Evolutionary conservation across 2,113 vertebrate species (phyloP), one percentile per base, ranked within the genome.

Genomic region (Benitochromis conjunctus): DNA sequence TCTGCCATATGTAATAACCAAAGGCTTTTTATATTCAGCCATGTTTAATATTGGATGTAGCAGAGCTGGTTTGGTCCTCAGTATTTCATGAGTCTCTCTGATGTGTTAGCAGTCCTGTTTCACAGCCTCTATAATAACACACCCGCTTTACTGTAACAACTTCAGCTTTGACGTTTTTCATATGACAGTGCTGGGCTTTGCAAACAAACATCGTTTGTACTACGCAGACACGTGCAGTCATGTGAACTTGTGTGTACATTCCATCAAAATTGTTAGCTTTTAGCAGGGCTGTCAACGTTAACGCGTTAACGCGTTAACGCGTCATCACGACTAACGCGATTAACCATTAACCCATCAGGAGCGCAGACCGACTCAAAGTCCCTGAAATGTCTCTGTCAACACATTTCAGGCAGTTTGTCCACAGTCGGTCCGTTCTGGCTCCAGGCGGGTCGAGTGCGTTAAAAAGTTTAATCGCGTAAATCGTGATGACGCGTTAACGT

Each of bases 31-130:
- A 0, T 57, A 4, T 21, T 13, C 16, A 13, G 36, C 21, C 41
- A 41, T 1, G 7, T 34, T 38, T 38, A 0, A 0, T 64, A 11
- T 26, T 1, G 54, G 3, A 2, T 4, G 34, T 66, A 11, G 62
- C 62, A 66, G 62, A 66, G 36, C 9, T 29, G 56, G 11, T 66
- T 66, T 2, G n/a, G 64, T 16, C n/a, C 24, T 69, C 64, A 64
- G 60, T 31, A 31, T 31, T 31, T 34, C 31, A 34, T 64, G 60
- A n/a, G 34, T 64, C 38, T n/a, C 60, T 38, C 60, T 8, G 60
- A 64, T 7, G 60, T 38, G 4, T 31, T 4, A 31, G 29, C 29
- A 31, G 29, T 4, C 29, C 29, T 31, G 29, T 31, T 31, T 31
- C 29, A 29, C 29, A 34, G 5, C 31, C 31, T 36, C n/a, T 38